phyloP scores from a whole-genome alignment of 92 coral and sea anemone species.

The Porites divaricata region DNA sequence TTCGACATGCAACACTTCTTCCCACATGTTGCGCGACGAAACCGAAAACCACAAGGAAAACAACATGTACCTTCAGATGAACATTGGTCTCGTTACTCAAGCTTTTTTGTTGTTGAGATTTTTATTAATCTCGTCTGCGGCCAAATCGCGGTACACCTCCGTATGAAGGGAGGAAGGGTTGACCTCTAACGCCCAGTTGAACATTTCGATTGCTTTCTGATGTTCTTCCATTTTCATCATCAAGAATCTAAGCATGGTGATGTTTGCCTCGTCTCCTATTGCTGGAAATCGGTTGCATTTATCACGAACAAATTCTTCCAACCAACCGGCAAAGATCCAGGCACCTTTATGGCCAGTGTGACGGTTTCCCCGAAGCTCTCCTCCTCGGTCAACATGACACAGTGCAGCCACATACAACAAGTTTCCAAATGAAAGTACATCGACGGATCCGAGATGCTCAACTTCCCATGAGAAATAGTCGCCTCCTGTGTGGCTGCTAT shows the following conservation, averaged over 20 bases:
- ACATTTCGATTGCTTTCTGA: constrained; percentile 35
- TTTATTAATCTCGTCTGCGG: constrained; percentile 32
- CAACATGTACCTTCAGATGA: constrained; percentile 10
- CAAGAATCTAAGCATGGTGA: constrained; percentile 34
- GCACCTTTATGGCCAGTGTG: constrained; percentile 45
- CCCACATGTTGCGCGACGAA: too few species aligned
- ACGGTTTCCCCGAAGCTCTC: constrained; percentile 39
- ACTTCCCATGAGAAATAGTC: constrained; percentile 40
- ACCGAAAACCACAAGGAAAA: too few species aligned
- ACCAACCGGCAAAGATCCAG: constrained; percentile 21
- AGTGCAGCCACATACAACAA: constrained; percentile 40
- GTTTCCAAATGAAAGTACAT: constrained; percentile 41
- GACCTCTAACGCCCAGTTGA: constrained; percentile 30
- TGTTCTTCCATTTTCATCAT: constrained; percentile 41
- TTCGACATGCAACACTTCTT: too few species aligned
- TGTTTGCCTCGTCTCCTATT: constrained; percentile 28
- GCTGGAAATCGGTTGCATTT: constrained; percentile 41
- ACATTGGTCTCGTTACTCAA: constrained; percentile 14
- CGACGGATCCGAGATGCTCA: constrained; percentile 31
- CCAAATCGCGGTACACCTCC: constrained; percentile 42
- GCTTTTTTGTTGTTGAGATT: constrained; percentile 21
- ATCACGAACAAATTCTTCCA: constrained; percentile 37
- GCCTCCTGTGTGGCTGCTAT: constrained; percentile 38
- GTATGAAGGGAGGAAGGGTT: constrained; percentile 32
- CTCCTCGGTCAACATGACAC: constrained; percentile 35